Conservation (phyloP, 2,113 vertebrate species). For the Elachura formosa region DNA sequence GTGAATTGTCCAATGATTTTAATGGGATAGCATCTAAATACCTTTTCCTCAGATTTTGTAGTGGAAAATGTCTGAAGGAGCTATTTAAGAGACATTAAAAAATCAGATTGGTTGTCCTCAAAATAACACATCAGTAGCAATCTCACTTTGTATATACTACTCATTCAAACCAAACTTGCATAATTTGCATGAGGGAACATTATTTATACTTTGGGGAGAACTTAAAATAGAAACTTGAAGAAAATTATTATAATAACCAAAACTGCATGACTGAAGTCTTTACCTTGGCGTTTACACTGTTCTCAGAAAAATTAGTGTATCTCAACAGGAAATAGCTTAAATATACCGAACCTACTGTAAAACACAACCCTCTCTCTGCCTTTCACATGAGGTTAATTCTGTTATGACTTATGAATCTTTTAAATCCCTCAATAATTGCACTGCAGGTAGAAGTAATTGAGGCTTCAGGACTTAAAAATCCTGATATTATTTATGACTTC, state of each 20-base stretch:
- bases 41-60: background rate
- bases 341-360: background rate
- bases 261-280: background rate
- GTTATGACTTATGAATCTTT: background rate
- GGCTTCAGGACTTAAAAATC: background rate
- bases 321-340: background rate
- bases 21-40: background rate
- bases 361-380: background rate
- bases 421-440: background rate
- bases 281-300: background rate
- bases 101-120: background rate
- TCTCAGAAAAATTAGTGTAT: background rate
- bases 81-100: background rate
- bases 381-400: background rate
- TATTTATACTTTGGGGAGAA: background rate
- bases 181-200: background rate
- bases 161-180: background rate
- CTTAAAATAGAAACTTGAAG: background rate
- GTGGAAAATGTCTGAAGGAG: background rate
- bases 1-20: background rate
- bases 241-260: background rate
- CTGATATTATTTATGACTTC: background rate
- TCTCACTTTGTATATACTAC: background rate
- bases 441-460: background rate
- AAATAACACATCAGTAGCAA: background rate